These are phyloP conservation scores for Bemisia tabaci DNA, from an alignment of 1,140 invertebrate species.

Conservation along the genomic window DNA sequence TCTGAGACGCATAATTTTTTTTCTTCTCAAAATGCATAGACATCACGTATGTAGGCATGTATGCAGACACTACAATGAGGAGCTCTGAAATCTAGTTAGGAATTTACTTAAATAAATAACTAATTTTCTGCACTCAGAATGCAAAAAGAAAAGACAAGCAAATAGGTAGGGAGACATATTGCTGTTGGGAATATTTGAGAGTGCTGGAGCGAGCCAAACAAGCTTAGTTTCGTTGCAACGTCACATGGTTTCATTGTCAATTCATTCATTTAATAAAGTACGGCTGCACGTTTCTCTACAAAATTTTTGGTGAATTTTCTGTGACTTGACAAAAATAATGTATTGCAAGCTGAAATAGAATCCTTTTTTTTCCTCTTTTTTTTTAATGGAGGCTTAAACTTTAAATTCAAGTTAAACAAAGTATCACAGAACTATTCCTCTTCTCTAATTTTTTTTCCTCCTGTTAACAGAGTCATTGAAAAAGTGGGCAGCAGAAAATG, in stretches of 20 bases:
- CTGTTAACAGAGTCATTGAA: conserved; percentile 50
- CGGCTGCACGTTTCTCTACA: too few relatives aligned
- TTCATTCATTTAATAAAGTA: too few relatives aligned
- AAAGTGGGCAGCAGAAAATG: conserved; percentile 48
- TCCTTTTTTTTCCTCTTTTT: background rate
- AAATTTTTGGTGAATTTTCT: background rate
- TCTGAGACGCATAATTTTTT: background rate
- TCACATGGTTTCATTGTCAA: too few relatives aligned
- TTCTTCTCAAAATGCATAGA: background rate
- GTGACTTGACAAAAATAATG: background rate
- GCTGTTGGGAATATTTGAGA: too few relatives aligned
- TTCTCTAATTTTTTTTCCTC: conserved; percentile 6
- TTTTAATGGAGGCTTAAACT: background rate
- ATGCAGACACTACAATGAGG: background rate
- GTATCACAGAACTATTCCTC: background rate
- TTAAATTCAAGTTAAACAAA: background rate
- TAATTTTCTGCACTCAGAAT: too few relatives aligned
- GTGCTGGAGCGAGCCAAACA: too few relatives aligned
- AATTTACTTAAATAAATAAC: too few relatives aligned
- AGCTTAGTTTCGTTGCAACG: too few relatives aligned
- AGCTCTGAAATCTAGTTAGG: too few relatives aligned
- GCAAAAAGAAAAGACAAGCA: too few relatives aligned
- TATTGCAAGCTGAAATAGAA: background rate
- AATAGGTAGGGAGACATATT: too few relatives aligned
- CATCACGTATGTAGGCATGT: background rate